Evolutionary conservation across 2,888 invertebrate species (phyloP), one percentile per base, ranked within the genome.

Genomic region (Rhamphomyia laevipes): DNA sequence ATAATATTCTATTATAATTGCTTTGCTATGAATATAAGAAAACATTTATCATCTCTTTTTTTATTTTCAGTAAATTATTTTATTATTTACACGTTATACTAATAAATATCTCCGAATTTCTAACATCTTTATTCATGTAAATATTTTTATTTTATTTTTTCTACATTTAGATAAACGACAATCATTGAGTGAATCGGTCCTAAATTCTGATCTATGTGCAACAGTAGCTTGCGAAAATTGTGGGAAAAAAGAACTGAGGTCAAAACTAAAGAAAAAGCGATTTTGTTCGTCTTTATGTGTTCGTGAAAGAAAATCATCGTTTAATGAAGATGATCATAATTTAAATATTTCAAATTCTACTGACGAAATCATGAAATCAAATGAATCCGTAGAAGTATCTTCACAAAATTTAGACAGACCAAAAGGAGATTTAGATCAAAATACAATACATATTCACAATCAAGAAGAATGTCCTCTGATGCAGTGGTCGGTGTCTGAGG

Each of bases 211-310:
- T 11, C 10, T 13, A 35, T 35, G 13, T 44, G 23, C 43, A 3
- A 65, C 64, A 61, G 59, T 65, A 13, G 63, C 65, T 57, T 89
- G 88, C 62, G 87, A 88, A 65, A 76, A 77, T 52, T 89, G 89
- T 46, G 84, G 85, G 31, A 83, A 79, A 56, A 65, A 76, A 16
- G 82, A 79, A 59, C 70, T 77, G 43, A 74, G 77, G 50, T 66
- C 76, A 3, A 82, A 83, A 62, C 77, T 86, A 59, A 85, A 84
- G 64, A 82, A 84, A 58, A 84, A 84, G 63, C 74, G 85, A 42
- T 88, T 84, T 63, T 89, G 88, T 62, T 84, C 86, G 1, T 75
- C 80, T 21, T 72, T 76, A 16, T 88, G 88, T 69, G 81, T 83
- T 3, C 63, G 67, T 3, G 59, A 62, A 44, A 60, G 68, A 16